Conservation (phyloP, 1,140 invertebrate genomes). For the Maconellicoccus hirsutus region DNA sequence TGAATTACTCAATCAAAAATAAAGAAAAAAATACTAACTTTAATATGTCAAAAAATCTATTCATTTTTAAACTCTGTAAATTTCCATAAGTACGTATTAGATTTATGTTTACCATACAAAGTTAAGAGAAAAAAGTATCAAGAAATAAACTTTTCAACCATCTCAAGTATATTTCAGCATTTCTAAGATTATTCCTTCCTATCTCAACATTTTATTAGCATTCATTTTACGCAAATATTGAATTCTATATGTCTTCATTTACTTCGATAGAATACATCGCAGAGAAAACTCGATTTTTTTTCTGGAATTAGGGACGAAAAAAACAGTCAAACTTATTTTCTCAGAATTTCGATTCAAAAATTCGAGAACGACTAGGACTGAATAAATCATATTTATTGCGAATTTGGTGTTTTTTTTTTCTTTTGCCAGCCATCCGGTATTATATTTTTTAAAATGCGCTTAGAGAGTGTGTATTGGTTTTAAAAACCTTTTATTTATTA, state of each 20-base stretch:
- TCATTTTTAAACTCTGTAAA: background rate
- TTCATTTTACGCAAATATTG: background rate
- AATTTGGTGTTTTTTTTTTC: slow-evolving; percentile 1
- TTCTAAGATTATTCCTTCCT: background rate
- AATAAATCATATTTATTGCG: slow-evolving; percentile 22
- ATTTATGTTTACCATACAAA: background rate
- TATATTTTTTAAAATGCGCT: slow-evolving; percentile 12
- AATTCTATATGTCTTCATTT: background rate
- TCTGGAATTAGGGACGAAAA: background rate
- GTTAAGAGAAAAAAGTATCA: background rate
- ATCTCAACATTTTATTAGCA: background rate
- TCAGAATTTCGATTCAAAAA: background rate
- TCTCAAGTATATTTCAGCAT: background rate
- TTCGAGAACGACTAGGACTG: background rate
- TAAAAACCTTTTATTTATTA: slow-evolving; percentile 22
- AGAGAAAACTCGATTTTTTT: background rate
- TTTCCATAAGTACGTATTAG: background rate
- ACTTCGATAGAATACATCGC: background rate
- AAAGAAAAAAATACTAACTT: background rate
- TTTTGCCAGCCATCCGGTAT: background rate
- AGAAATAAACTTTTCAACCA: too few relatives aligned
- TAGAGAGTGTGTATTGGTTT: slow-evolving; percentile 6
- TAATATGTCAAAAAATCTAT: slow-evolving; percentile 2
- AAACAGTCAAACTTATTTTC: slow-evolving; percentile 16
- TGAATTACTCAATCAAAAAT: background rate